Evolutionary conservation across 2,888 invertebrate genomes (phyloP), one percentile per base, ranked within the genome.

Genomic region (Drosophila algonquin): DNA sequence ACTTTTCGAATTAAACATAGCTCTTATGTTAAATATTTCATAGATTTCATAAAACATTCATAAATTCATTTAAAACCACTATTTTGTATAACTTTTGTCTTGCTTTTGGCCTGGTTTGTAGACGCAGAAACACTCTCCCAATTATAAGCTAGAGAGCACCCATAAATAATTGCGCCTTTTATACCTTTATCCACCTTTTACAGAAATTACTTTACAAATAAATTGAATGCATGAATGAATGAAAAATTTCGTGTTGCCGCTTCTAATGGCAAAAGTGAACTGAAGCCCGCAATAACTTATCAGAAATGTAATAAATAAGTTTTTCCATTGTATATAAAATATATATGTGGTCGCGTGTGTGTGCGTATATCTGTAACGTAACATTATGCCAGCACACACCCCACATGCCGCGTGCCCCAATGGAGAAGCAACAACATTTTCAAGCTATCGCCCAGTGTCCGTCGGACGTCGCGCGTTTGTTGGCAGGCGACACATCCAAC

Each of bases 221-320:
- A 14, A 40, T 14, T 30, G 30, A 30, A 30, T 27, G 27, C 10
- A 40, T 14, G 40, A 40, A 47, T 61, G 30, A 51, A 56, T 58
- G 50, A 30, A 58, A 21, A 55, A 27, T 24, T 57, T 27, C 48
- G 71, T 75, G 75, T 62, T 78, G 65, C 55, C 69, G 62, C 79
- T 27, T 44, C 63, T 51, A 75, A 53, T 46, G 60, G 53, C 63
- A 6, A 58, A 69, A 67, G 63, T 54, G 52, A 65, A 79, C 81
- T 81, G 81, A 59, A n/a, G 32, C 21, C 32, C 32, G 45, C 52
- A 51, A 35, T 45, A 18, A 64, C 70, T 83, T 80, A 83, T 80
- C 81, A 69, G 32, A 63, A 59, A 60, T 73, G 50, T 67, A 81
- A 81, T 65, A 70, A 77, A 80, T 68, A 64, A 50, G 62, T 61